A percentile compares a stretch with the other conserved stretches of the same genome.
Conservation (phyloP, 1,140 invertebrate species). For the Drosophila navojoa region DNA sequence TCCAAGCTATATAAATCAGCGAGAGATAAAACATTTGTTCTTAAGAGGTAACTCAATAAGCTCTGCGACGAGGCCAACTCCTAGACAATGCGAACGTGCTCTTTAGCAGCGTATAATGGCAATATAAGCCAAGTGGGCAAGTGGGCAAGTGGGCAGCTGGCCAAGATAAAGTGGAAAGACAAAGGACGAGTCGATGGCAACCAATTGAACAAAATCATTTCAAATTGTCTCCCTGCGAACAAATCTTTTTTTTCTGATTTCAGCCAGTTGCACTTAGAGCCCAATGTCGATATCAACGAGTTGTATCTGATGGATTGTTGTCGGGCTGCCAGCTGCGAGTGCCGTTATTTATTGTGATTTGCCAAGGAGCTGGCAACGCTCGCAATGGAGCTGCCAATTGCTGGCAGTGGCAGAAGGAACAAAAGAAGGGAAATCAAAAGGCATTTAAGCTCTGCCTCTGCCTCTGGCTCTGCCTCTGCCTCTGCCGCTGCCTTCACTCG, state of each 20-base stretch:
- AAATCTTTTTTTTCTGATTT: slow-evolving; percentile 3
- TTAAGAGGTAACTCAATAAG: not conserved
- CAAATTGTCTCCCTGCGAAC: slow-evolving; percentile 58
- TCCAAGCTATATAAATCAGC: too few species aligned
- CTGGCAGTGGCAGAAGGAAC: slow-evolving; percentile 8
- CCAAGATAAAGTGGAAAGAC: slow-evolving; percentile 43
- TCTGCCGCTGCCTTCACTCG: slow-evolving; percentile 3
- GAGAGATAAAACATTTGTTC: too few species aligned
- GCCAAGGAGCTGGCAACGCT: slow-evolving; percentile 10
- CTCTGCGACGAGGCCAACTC: not conserved
- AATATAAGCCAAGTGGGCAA: slow-evolving; percentile 13
- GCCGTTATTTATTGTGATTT: slow-evolving; percentile 31
- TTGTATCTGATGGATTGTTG: slow-evolving; percentile 37
- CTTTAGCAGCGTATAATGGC: slow-evolving; percentile 8
- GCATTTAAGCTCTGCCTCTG: slow-evolving; percentile 39
- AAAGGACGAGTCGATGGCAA: slow-evolving; percentile 30
- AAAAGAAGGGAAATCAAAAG: slow-evolving; percentile 51
- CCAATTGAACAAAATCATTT: slow-evolving; percentile 62
- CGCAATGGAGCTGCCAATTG: slow-evolving; percentile 8
- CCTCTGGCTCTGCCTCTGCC: not conserved
- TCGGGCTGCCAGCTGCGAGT: slow-evolving; percentile 23
- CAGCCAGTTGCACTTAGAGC: slow-evolving; percentile 39
- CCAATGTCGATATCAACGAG: slow-evolving; percentile 40
- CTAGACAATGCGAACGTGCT: not conserved
- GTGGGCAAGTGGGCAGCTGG: not conserved